phyloP scores from a whole-genome alignment of 2,113 vertebrate genomes.

The Rousettus leschenaultii region DNA sequence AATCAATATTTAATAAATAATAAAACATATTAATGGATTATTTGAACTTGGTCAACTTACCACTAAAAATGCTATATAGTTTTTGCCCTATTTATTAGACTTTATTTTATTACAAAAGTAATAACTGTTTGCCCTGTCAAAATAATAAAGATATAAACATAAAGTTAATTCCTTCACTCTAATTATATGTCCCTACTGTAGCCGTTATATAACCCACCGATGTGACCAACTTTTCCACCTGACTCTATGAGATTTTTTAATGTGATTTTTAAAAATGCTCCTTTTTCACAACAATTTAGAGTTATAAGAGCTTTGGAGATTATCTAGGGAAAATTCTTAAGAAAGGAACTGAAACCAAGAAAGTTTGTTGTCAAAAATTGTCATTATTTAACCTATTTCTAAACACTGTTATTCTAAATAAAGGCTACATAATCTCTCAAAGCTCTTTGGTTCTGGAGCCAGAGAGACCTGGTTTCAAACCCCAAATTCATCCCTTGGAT shows the following conservation, averaged over 20 bases:
- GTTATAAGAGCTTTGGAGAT: not conserved
- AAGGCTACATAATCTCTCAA: not conserved
- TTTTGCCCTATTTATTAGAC: not conserved
- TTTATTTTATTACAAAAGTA: not conserved
- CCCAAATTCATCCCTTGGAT: not conserved
- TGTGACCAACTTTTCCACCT: not conserved
- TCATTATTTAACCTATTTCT: not conserved
- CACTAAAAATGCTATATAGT: not conserved
- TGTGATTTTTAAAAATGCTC: not conserved
- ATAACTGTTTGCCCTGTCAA: not conserved
- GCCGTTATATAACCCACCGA: not conserved
- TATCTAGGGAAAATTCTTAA: not conserved
- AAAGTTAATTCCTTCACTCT: not conserved
- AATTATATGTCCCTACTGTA: not conserved
- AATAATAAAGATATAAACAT: not conserved
- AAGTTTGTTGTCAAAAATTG: not conserved
- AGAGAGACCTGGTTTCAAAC: not conserved
- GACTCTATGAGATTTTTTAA: not conserved
- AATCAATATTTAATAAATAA: slow-evolving; percentile 4
- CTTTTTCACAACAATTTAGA: not conserved
- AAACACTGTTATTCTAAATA: not conserved
- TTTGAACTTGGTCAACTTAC: not conserved
- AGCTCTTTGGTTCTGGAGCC: not conserved
- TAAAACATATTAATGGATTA: not conserved
- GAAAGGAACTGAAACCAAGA: not conserved